Conservation (phyloP, 2,888 invertebrate genomes). For the Orchestes rusci region DNA sequence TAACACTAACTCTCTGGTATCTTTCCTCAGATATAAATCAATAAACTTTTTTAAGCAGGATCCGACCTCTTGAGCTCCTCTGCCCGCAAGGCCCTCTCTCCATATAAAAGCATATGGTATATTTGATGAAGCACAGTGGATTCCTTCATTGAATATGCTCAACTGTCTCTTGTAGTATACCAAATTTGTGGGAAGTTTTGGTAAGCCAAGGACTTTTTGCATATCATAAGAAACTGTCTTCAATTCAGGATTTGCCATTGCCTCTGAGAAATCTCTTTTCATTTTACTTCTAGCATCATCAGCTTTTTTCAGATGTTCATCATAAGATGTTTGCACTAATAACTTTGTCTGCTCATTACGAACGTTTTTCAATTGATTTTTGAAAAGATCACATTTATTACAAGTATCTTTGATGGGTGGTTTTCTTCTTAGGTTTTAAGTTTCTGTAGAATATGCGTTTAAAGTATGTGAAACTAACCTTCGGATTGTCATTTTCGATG, state of each 20-base stretch:
- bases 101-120: constrained; percentile 29
- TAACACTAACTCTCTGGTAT: constrained; percentile 21
- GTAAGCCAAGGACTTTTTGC: constrained; percentile 14
- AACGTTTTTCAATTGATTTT: constrained; percentile 5
- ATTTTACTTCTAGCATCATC: constrained; percentile 3
- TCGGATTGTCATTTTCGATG: constrained; percentile 14
- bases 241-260: not conserved
- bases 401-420: constrained; percentile 16
- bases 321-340: constrained; percentile 15
- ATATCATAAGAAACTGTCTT: constrained; percentile 6
- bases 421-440: constrained; percentile 14
- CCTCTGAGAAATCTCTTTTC: constrained; percentile 3
- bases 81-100: constrained; percentile 29
- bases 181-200: constrained; percentile 22
- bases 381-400: constrained; percentile 9
- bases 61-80: constrained; percentile 31
- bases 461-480: constrained; percentile 19
- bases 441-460: constrained; percentile 19
- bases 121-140: constrained; percentile 25
- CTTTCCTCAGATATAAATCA: constrained; percentile 3
- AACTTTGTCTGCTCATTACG: constrained; percentile 13
- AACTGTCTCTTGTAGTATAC: constrained; percentile 23
- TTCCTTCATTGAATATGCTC: constrained; percentile 29
- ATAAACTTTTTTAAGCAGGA: constrained; percentile 28
- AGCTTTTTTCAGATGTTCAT: constrained; percentile 11